Conservation (phyloP, 2,888 invertebrate species). For the Bibio marci region DNA sequence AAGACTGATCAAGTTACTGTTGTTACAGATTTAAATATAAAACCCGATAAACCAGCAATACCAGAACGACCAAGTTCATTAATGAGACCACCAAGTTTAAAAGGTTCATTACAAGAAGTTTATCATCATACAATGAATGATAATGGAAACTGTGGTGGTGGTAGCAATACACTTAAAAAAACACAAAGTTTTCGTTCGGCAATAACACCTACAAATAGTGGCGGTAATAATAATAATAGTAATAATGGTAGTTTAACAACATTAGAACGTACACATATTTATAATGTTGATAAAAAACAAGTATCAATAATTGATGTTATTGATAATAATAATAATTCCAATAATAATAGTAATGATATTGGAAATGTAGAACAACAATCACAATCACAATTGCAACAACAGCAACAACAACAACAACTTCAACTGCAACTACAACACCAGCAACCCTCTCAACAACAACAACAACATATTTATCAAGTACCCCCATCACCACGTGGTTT, state of each 20-base stretch:
- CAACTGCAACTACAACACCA: not conserved
- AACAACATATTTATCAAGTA: slow-evolving; percentile 3
- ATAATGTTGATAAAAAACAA: slow-evolving; percentile 13
- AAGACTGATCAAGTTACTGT: slow-evolving; percentile 17
- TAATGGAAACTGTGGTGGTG: not conserved
- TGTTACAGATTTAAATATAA: slow-evolving; percentile 1
- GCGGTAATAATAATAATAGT: slow-evolving; percentile 4
- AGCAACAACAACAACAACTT: not conserved
- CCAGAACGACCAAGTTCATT: slow-evolving; percentile 48
- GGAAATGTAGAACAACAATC: too few relatives aligned
- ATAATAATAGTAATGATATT: not conserved
- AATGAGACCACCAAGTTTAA: slow-evolving; percentile 10
- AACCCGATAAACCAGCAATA: slow-evolving; percentile 53
- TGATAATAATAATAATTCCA: slow-evolving; percentile 1
- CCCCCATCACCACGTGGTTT: slow-evolving; percentile 13
- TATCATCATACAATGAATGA: slow-evolving; percentile 1
- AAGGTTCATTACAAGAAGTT: slow-evolving; percentile 2
- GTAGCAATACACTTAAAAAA: slow-evolving; percentile 7
- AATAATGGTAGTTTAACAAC: slow-evolving; percentile 8
- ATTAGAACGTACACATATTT: slow-evolving; percentile 13
- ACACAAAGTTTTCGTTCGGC: slow-evolving; percentile 11
- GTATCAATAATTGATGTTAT: slow-evolving; percentile 12
- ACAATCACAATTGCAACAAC: not conserved
- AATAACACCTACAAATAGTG: not conserved
- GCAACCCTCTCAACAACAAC: slow-evolving; percentile 1